A percentile compares a stretch with the other conserved stretches of the same genome.
Evolutionary conservation across 1,140 invertebrate species (phyloP).

Genomic region (Aphaenogaster rudis): DNA sequence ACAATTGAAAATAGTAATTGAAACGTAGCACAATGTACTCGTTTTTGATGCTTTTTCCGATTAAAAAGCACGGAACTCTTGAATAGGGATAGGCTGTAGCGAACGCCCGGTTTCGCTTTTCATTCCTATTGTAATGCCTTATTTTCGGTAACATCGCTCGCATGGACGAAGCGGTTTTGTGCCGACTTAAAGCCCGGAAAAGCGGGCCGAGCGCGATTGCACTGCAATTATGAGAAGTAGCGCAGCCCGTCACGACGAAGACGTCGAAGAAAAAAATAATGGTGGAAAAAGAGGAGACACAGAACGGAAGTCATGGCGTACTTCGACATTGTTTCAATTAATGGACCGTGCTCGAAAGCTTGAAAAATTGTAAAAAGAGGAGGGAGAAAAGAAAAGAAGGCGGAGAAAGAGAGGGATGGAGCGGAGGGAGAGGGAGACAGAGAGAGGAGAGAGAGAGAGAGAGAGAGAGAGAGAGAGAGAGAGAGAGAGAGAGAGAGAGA

Average conservation of each 20-base stretch:
- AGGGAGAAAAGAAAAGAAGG: not conserved
- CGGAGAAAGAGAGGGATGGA: not conserved
- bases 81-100: not conserved
- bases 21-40: not conserved
- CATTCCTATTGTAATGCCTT: slow-evolving; percentile 61
- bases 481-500: no score
- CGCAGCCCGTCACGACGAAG: slow-evolving; percentile 44
- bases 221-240: slow-evolving; percentile 72
- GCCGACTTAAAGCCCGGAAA: slow-evolving; percentile 55
- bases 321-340: slow-evolving; percentile 66
- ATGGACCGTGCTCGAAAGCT: slow-evolving; percentile 55
- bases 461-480: no score
- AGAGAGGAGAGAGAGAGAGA: no score
- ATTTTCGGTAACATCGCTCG: slow-evolving; percentile 52
- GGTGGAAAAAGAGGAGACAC: slow-evolving; percentile 4
- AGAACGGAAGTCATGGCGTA: slow-evolving; percentile 16
- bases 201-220: slow-evolving; percentile 63
- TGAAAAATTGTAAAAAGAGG: slow-evolving; percentile 26
- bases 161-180: slow-evolving; percentile 38
- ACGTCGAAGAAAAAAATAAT: slow-evolving; percentile 73
- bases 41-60: not conserved
- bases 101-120: slow-evolving; percentile 4
- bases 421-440: no score
- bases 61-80: not conserved
- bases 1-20: not conserved